Evolutionary conservation across 2,888 invertebrate genomes (phyloP), one percentile per base, ranked within the genome.

Genomic region (Tromatobia lineatoria): DNA sequence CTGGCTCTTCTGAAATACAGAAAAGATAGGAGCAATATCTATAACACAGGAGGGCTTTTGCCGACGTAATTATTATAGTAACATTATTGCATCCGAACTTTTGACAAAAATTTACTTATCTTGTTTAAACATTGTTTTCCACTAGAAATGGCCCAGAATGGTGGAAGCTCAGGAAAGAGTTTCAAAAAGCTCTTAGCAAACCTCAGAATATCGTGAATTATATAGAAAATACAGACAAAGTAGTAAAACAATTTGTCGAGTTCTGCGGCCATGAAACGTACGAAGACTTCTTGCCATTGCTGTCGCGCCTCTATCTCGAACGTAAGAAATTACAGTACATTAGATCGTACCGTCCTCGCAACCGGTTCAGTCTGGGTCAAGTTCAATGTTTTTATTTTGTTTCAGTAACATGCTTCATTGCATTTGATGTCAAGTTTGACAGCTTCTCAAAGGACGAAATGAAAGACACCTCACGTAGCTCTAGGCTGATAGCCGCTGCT

Each of bases 21-120:
- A 73, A 93, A 95, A 25, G 96, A 96, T 88, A 95, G 97, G 86
- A 96, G 96, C 0, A 93, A 96, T 80, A 94, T 97, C 59, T 98
- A 98, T 91, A 97, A 96, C 87, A 96, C 96, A 20, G 98, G 97
- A 0, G 98, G 98, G 71, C 94, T 98, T 69, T 94, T 98, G 87
- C 96, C 98, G 52, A 98, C 98, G 98, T 98, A 95, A 95, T 80
- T 77, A 70, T 59, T 11, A 38, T 94, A 38, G n/a, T 70, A 11
- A 11, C n/a, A 18, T 54, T 64, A 47, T 70, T 18, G 15, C 59
- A 4, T 29, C 45, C 0, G 18, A 25, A 10, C 2, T 18, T 23
- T 47, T 0, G 23, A 59, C 20, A 34, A 23, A 18, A 64, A 69
- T n/a, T 11, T 18, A 20, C 64, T 64, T 38, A 64, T 18, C 64